These are phyloP conservation scores for Scolopax mira DNA, from an alignment of 2,113 vertebrate species.

Conservation along the genomic window DNA sequence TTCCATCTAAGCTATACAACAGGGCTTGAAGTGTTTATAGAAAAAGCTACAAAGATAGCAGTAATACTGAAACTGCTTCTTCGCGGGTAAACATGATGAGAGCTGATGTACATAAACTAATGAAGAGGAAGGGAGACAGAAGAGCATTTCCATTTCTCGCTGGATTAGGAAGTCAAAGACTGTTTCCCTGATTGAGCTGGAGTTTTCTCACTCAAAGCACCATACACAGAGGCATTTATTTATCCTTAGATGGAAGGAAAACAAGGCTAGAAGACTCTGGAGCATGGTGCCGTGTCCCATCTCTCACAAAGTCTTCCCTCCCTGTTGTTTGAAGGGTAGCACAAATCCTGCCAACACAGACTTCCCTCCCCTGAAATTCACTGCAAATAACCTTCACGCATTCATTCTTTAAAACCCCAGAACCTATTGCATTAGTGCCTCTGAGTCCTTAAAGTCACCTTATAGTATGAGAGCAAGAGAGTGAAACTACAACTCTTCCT, in stretches of 20 bases:
- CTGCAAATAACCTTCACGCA: not conserved
- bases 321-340: not conserved
- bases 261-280: not conserved
- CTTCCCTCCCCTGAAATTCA: not conserved
- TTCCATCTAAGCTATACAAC: not conserved
- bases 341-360: not conserved
- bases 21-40: not conserved
- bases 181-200: not conserved
- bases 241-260: not conserved
- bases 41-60: constrained; percentile 29
- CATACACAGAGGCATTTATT: not conserved
- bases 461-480: not conserved
- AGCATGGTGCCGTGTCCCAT: rapidly evolving
- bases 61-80: constrained; percentile 30
- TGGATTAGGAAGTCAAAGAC: constrained; percentile 14
- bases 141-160: constrained; percentile 23
- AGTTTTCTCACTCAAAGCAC: constrained; percentile 2
- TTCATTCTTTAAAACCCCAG: not conserved
- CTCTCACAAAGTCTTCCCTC: not conserved
- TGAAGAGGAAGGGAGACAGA: constrained; percentile 18
- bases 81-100: not conserved
- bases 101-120: constrained; percentile 16
- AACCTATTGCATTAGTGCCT: not conserved
- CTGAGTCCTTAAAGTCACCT: not conserved
- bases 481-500: not conserved